Conservation (phyloP, 2,888 invertebrate species). For the Cephus pulcher region DNA sequence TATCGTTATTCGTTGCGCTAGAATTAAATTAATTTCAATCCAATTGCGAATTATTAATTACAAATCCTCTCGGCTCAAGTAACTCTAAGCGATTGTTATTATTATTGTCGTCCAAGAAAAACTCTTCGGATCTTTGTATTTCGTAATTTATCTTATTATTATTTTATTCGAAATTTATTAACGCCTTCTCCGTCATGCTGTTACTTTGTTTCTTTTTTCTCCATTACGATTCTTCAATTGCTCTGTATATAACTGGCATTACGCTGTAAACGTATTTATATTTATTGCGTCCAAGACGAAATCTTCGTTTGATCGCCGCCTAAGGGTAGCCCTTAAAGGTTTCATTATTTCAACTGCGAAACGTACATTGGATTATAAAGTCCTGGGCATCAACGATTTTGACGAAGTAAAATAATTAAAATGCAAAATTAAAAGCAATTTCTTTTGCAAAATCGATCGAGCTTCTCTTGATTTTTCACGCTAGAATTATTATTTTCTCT, state of each 20-base stretch:
- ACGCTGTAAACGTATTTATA: neutral
- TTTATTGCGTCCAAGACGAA: neutral
- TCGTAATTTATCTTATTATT: neutral
- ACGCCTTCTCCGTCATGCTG: neutral
- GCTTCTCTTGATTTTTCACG: slow-evolving; percentile 13
- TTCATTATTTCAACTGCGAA: neutral
- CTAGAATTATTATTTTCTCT: slow-evolving; percentile 18
- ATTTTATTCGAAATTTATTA: slow-evolving; percentile 3
- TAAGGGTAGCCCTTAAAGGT: neutral
- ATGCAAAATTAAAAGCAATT: no score
- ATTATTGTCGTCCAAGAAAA: no score
- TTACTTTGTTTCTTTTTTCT: neutral
- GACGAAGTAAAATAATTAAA: neutral
- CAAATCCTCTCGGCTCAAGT: neutral
- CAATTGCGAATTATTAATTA: neutral
- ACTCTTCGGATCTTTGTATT: no score
- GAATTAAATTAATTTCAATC: neutral
- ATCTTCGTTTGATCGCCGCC: neutral
- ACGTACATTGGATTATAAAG: neutral
- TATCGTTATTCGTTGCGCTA: neutral
- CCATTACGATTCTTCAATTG: neutral
- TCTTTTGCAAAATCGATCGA: neutral
- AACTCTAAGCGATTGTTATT: neutral
- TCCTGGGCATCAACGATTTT: neutral
- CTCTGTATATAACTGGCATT: neutral